Base-by-base conservation (phyloP, 2,888 invertebrate genomes). In the Acrocera orbiculus region DNA sequence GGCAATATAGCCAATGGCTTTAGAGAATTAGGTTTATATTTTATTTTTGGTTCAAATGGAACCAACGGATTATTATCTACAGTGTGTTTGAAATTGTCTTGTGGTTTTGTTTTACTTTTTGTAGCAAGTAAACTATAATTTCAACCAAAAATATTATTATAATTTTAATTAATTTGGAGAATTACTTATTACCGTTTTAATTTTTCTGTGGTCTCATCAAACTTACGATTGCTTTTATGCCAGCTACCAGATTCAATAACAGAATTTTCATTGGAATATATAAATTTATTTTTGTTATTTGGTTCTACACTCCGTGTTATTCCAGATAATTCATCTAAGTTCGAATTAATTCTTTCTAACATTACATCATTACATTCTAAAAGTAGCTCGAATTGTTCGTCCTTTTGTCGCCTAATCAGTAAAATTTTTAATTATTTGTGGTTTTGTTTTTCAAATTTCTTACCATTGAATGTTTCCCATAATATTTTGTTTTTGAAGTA, bases 1-100 rank as follows among this genome's bases (percentile, higher is more conserved):
- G 79, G 65, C 38, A 74, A 67, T 34, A 86, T 58, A 1, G 80
- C 73, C 8, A 89, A 61, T 0, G 90, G 86, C 50, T 78, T 81
- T 9, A 85, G 52, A 6, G 80, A 76, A 62, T 95, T 85, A 0
- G 89, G 92, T 54, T 95, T 95, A 17, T 80, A 74, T 30, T 69
- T 76, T 30, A 95, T 73, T 46, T 72, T 69, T 0, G 93, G 93
- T 31, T 74, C 64, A 72, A 92, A 95, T 2, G 89, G 73, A 32
- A 61, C 66, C 5, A 56, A 55, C 3, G 67, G 58, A 4, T 74
- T 72, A 51, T 95, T 95, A 51, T 92, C 85, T 19, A 92, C 70
- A 43, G 77, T 72, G 43, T 81, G 80, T 49, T 77, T 78, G 51
- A 93, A 95, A 42, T 68, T 69, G 13, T 79, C 58, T 56, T 95